These are phyloP conservation scores for Geodia barretti DNA, from an alignment of 37 sponge, comb jelly and placozoan species.

Conservation along the genomic window DNA sequence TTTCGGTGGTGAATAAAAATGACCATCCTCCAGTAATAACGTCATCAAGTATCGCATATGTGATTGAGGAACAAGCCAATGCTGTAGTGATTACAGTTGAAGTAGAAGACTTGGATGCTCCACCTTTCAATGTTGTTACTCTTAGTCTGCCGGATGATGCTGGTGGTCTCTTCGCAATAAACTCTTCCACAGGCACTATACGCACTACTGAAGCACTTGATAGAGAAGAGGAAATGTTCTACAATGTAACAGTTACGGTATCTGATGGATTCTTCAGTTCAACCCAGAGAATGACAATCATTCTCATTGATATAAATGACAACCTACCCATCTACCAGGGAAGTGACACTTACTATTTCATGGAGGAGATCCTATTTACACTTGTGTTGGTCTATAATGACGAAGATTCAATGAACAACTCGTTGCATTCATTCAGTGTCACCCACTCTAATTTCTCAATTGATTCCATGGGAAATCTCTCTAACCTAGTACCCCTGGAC, in stretches of 20 bases:
- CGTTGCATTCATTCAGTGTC: slow-evolving; percentile 29
- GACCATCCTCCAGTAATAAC: slow-evolving; percentile 67
- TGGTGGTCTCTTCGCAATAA: slow-evolving; percentile 51
- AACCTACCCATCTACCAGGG: slow-evolving; percentile 54
- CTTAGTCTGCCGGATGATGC: slow-evolving; percentile 37
- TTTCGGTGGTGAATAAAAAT: slow-evolving; percentile 70
- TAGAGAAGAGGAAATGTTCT: slow-evolving; percentile 17
- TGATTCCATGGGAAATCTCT: slow-evolving; percentile 12
- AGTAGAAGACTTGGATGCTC: slow-evolving; percentile 55
- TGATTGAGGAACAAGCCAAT: slow-evolving; percentile 39
- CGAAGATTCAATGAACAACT: slow-evolving; percentile 50
- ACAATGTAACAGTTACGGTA: slow-evolving; percentile 42
- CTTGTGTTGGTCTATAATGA: slow-evolving; percentile 35
- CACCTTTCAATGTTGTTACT: slow-evolving; percentile 31
- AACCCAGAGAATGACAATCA: slow-evolving; percentile 43
- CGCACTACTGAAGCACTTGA: slow-evolving; percentile 39
- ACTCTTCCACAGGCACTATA: slow-evolving; percentile 36
- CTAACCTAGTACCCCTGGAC: slow-evolving; percentile 38
- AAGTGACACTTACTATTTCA: slow-evolving; percentile 1
- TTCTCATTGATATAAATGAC: slow-evolving; percentile 68
- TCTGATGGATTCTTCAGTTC: slow-evolving; percentile 17
- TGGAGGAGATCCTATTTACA: slow-evolving; percentile 40
- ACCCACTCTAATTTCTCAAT: slow-evolving; percentile 21
- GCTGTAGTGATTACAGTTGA: slow-evolving; percentile 62
- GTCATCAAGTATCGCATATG: slow-evolving; percentile 36